Percentiles rank a stretch among this genome's conserved stretches.
These are phyloP conservation scores for Zaprionus nigranus DNA, from an alignment of 1,140 invertebrate species.

Conservation along the genomic window DNA sequence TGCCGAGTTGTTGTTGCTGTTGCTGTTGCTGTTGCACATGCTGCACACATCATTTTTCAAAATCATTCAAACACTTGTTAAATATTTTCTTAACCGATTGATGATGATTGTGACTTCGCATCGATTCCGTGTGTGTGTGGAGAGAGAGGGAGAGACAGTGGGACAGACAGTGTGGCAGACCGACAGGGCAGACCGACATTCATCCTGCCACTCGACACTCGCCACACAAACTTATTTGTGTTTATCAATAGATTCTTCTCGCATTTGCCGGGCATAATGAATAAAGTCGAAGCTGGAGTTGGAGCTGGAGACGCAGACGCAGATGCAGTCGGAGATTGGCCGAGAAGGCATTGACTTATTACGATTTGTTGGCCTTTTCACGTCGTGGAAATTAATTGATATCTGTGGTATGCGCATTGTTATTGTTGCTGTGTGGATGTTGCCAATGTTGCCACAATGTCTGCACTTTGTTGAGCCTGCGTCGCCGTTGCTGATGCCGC, in stretches of 20 bases:
- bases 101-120: constrained; percentile 77
- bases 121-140: constrained; percentile 30
- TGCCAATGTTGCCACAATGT: constrained; percentile 40
- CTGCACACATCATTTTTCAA: constrained; percentile 81
- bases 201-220: constrained; percentile 61
- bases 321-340: constrained; percentile 2
- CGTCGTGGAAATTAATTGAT: constrained; percentile 81
- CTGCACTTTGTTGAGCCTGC: constrained; percentile 45
- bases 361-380: constrained; percentile 82
- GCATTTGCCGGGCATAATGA: constrained; percentile 25
- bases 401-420: constrained; percentile 81
- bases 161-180: neutral
- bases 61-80: constrained; percentile 84
- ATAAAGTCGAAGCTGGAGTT: neutral
- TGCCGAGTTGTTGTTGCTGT: constrained; percentile 7
- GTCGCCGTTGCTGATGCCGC: neutral
- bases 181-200: constrained; percentile 26
- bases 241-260: constrained; percentile 73
- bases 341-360: constrained; percentile 77
- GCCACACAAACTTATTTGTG: constrained; percentile 67
- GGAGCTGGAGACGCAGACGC: no score
- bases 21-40: constrained; percentile 46
- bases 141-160: neutral
- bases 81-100: constrained; percentile 84
- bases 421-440: constrained; percentile 53